Evolutionary conservation across 1,140 invertebrate genomes (phyloP).

Genomic region (Apis florea): DNA sequence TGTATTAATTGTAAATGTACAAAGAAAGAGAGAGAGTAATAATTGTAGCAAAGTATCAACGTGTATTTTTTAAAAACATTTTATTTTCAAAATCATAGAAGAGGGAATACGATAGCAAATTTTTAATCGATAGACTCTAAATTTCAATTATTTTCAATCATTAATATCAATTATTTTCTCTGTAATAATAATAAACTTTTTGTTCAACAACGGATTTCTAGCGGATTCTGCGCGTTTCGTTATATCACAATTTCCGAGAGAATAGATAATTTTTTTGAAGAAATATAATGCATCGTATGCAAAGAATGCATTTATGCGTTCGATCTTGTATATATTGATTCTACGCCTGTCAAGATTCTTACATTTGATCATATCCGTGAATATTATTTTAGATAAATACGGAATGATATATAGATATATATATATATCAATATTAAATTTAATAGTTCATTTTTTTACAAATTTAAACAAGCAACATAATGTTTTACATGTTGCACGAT

Average conservation of each 20-base stretch:
- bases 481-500: background rate
- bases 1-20: background rate
- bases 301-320: slow-evolving; percentile 3
- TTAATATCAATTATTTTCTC: background rate
- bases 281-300: slow-evolving; percentile 19
- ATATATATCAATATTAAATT: no score
- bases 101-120: slow-evolving; percentile 13
- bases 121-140: no score
- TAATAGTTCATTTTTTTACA: background rate
- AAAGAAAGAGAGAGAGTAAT: background rate
- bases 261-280: background rate
- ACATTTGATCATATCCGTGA: background rate
- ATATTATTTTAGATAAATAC: background rate
- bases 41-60: slow-evolving; percentile 20
- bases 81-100: slow-evolving; percentile 30
- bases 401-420: background rate
- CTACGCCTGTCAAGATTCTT: background rate
- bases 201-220: background rate
- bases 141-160: no score
- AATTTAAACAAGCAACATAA: background rate
- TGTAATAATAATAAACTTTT: background rate
- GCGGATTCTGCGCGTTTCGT: slow-evolving; percentile 22
- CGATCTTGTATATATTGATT: slow-evolving; percentile 4
- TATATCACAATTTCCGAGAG: background rate
- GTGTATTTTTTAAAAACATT: slow-evolving; percentile 37